These are phyloP conservation scores for Bombus superbus DNA, from an alignment of 1,140 invertebrate species.

Conservation along the genomic window DNA sequence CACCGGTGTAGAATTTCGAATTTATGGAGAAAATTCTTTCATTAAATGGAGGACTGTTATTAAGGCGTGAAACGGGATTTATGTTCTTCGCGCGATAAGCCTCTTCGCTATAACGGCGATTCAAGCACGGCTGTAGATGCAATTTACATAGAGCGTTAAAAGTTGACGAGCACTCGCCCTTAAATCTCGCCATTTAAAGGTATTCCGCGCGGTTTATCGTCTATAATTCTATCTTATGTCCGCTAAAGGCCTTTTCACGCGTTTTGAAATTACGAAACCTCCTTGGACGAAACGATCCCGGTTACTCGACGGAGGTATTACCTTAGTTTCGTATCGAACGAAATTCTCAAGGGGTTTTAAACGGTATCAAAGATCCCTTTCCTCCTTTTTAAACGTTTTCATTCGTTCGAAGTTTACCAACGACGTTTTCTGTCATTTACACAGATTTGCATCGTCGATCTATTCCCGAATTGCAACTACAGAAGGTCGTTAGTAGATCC, in stretches of 20 bases:
- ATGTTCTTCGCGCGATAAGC: neutral
- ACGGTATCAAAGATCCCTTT: no score
- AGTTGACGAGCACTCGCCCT: neutral
- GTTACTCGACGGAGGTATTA: no score
- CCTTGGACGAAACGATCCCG: neutral
- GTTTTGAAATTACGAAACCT: neutral
- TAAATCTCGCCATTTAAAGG: neutral
- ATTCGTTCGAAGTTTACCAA: no score
- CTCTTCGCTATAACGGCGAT: neutral
- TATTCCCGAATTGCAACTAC: no score
- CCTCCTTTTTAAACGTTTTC: no score
- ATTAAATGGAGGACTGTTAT: neutral
- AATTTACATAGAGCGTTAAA: slow-evolving; percentile 6
- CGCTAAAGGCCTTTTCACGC: neutral
- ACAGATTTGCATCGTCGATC: no score
- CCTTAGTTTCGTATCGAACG: no score
- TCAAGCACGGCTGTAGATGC: neutral
- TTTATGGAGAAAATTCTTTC: neutral
- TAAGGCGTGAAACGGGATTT: neutral
- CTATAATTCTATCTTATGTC: neutral
- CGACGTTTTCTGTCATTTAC: no score
- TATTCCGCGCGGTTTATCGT: neutral
- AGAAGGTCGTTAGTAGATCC: no score
- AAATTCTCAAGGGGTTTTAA: no score
- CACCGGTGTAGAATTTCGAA: neutral